Evolutionary conservation across 2,888 invertebrate genomes (phyloP).

Genomic region (Macrophya annulata): DNA sequence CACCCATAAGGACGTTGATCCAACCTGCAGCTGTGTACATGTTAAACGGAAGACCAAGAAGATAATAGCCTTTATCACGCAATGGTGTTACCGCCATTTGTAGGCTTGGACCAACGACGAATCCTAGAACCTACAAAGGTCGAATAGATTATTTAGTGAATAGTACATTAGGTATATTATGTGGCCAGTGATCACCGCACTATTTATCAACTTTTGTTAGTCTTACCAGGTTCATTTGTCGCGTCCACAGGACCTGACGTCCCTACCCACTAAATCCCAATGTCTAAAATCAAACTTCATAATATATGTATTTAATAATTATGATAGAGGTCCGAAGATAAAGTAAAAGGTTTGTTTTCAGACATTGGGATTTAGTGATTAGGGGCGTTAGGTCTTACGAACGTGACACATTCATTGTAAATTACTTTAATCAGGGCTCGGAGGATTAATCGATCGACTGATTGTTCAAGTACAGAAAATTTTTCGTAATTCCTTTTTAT

Average conservation of each 20-base stretch:
- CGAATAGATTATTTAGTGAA: neutral
- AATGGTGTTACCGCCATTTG: constrained; percentile 91
- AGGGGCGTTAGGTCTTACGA: too few species aligned
- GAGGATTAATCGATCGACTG: neutral
- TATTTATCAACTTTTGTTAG: neutral
- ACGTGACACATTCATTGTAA: neutral
- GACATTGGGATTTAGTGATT: too few species aligned
- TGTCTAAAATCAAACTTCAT: too few species aligned
- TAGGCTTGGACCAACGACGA: constrained; percentile 92
- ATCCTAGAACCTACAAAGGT: constrained; percentile 85
- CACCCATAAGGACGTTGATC: constrained; percentile 90
- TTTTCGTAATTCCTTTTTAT: neutral
- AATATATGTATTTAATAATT: too few species aligned
- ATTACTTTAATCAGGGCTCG: neutral
- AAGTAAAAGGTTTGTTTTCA: too few species aligned
- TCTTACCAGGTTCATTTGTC: too few species aligned
- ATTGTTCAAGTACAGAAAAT: neutral
- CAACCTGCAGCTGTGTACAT: constrained; percentile 95
- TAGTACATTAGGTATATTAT: neutral
- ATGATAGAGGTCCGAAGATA: too few species aligned
- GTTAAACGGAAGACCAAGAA: constrained; percentile 85
- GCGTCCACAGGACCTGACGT: too few species aligned
- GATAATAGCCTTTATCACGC: constrained; percentile 84
- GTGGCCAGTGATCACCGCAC: neutral
- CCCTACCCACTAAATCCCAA: too few species aligned